A percentile compares a stretch with the other conserved stretches of the same genome.
phyloP scores from a whole-genome alignment of 37 sponge, comb jelly and placozoan species.

The Halichondria panicea region DNA sequence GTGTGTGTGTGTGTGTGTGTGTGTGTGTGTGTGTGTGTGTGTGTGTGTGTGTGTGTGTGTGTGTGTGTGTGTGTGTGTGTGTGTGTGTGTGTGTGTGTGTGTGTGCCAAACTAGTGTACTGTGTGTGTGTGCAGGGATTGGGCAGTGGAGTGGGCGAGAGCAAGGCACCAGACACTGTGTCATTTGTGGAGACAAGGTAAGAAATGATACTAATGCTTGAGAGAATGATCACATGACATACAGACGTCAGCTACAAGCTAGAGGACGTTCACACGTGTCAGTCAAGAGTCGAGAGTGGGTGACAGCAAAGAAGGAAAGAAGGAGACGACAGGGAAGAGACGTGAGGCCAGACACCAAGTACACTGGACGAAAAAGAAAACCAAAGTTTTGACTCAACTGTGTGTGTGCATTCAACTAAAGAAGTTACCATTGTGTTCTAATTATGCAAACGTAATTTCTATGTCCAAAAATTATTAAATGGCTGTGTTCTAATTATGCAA shows the following conservation, averaged over 20 bases:
- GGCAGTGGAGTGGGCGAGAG: conserved; percentile 51
- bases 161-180: conserved; percentile 16
- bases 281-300: conserved; percentile 96
- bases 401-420: too few species aligned
- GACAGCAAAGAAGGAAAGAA: conserved; percentile 88
- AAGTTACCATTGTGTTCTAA: too few species aligned
- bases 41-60: not conserved
- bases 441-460: too few species aligned
- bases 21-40: not conserved
- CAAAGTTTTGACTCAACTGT: conserved; percentile 66
- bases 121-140: conserved; percentile 47
- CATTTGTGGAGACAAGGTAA: conserved; percentile 65
- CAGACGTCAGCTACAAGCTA: conserved; percentile 50
- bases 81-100: not conserved
- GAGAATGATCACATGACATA: not conserved
- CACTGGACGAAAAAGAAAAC: conserved; percentile 94
- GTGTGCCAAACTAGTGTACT: not conserved
- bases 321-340: conserved; percentile 81
- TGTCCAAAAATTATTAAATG: too few species aligned
- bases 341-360: conserved; percentile 88
- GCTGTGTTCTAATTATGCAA: too few species aligned
- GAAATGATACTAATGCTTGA: not conserved
- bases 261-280: conserved; percentile 50
- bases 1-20: not conserved
- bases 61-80: not conserved